Conservation (phyloP, 2,888 invertebrate genomes). For the Mechanitis messenoides region DNA sequence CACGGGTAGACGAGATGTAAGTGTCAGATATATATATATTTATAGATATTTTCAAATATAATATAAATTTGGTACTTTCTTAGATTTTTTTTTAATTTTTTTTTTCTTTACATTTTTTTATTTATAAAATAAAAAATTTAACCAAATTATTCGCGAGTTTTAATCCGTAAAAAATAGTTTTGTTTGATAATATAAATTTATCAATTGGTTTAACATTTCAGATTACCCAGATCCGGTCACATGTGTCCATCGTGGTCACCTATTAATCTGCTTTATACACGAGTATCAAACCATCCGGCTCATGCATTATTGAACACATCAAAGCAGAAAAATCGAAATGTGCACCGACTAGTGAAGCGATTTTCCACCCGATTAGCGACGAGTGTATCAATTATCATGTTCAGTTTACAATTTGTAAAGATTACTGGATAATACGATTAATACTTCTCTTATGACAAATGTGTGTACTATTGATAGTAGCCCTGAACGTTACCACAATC, state of each 20-base stretch:
- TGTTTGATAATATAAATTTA: not conserved
- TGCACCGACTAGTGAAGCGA: conserved; percentile 68
- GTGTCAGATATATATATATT: too few relatives aligned
- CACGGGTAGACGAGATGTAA: too few relatives aligned
- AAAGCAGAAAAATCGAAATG: conserved; percentile 76
- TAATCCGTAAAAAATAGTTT: too few relatives aligned
- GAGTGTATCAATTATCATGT: conserved; percentile 65
- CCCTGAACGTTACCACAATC: too few relatives aligned
- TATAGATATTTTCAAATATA: too few relatives aligned
- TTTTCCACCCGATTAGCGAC: conserved; percentile 69
- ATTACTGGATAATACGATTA: not conserved
- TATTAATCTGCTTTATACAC: conserved; percentile 33
- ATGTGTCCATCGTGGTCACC: conserved; percentile 28
- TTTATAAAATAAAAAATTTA: too few relatives aligned
- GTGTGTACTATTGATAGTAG: too few relatives aligned
- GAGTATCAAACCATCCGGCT: conserved; percentile 48
- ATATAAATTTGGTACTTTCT: too few relatives aligned
- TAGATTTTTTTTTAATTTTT: too few relatives aligned
- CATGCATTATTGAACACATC: conserved; percentile 76
- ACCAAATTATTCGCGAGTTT: too few relatives aligned
- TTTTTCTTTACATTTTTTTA: too few relatives aligned
- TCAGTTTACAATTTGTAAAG: conserved; percentile 10
- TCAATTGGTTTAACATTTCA: conserved; percentile 1
- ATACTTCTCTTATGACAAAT: not conserved
- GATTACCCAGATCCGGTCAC: conserved; percentile 12